phyloP scores from a whole-genome alignment of 2,797 vertebrate species.

The Rhodeus uyekii region DNA sequence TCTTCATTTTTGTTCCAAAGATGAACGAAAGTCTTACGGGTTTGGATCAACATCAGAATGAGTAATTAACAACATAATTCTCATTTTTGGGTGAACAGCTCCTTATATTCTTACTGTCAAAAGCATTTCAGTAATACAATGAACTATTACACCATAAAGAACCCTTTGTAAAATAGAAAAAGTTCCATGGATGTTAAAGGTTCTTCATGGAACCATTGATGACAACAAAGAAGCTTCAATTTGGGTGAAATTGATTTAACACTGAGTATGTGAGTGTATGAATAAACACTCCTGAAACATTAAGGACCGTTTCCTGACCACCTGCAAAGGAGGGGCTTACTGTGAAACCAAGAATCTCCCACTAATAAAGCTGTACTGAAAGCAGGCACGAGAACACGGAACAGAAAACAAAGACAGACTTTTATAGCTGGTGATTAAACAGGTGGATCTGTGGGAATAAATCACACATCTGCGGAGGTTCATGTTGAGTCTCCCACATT shows the following conservation, averaged over 20 bases:
- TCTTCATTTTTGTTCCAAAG: no score
- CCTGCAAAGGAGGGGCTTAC: slow-evolving; percentile 28
- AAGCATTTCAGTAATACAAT: neutral
- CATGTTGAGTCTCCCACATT: slow-evolving; percentile 23
- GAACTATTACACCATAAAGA: neutral
- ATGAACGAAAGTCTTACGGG: no score
- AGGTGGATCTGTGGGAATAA: slow-evolving; percentile 47
- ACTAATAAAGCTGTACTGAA: slow-evolving; percentile 46
- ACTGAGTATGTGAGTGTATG: neutral
- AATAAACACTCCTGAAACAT: neutral
- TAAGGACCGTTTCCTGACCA: slow-evolving; percentile 5
- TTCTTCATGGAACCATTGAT: neutral
- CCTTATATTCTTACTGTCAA: no score
- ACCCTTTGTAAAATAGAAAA: neutral
- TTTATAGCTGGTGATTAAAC: slow-evolving; percentile 40
- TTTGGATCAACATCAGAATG: no score
- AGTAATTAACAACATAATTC: no score
- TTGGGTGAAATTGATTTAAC: neutral
- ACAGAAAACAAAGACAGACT: slow-evolving; percentile 34
- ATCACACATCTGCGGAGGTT: slow-evolving; percentile 28
- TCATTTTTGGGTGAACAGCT: no score
- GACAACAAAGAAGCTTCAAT: neutral
- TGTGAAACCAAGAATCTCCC: slow-evolving; percentile 30
- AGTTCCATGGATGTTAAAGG: neutral
- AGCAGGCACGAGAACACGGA: slow-evolving; percentile 17